Base-by-base conservation (phyloP, 2,888 invertebrate genomes). In the Belgica antarctica region DNA sequence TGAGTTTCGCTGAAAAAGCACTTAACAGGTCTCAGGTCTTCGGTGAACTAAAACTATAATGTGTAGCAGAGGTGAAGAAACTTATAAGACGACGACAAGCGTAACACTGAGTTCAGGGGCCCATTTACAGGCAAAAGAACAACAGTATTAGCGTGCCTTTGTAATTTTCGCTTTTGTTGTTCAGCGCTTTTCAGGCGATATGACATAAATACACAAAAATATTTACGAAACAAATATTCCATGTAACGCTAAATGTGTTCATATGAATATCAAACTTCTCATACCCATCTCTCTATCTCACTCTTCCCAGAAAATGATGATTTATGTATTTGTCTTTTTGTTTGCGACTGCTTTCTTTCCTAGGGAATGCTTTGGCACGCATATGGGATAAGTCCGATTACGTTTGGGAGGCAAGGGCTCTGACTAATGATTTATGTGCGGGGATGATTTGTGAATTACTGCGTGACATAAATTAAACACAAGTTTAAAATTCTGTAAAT, bases 241-340 rank as follows among this genome's bases (percentile, higher is more conserved):
- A 22, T 17, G 52, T 52, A 19, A 52, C 22, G 41, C 15, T 41
- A 17, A 12, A 27, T 12, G 47, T 66, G 27, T 17, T 28, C 25
- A 68, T 68, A 34, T 52, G 47, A 66, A 47, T 66, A 46, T 66
- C 27, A 25, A 47, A 47, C 28, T 47, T 63, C 47, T n/a, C n/a
- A n/a, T n/a, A n/a, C n/a, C n/a, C n/a, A n/a, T n/a, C n/a, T n/a
- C n/a, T n/a, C n/a, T n/a, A n/a, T n/a, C n/a, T n/a, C n/a, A n/a
- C n/a, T n/a, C n/a, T 66, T 31, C 15, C 31, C 17, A 31, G 52
- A 31, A 65, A 52, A 68, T 57, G 28, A 68, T 68, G 68, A 68
- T 68, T 68, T 68, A 68, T 68, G 68, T 47, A 24, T 25, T 68
- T 68, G 57, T 68, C 31, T 68, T 46, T 66, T 25, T 66, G 41